Base-by-base conservation (phyloP, 2,888 invertebrate genomes). In the Cataglyphis rosenhaueri region DNA sequence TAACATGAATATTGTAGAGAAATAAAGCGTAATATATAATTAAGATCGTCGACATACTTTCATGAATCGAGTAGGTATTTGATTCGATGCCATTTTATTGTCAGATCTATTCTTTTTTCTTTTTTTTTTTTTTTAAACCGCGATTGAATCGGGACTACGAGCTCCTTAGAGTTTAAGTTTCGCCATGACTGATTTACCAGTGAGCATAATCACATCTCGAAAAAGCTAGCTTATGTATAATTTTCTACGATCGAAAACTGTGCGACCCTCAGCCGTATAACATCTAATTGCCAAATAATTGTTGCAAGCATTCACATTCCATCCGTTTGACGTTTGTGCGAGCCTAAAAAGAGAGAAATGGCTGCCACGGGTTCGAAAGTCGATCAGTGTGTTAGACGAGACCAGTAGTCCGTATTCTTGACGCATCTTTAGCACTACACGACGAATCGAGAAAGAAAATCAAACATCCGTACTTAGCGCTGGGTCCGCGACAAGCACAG, bases 301-400 rank as follows among this genome's bases (percentile, higher is more conserved):
- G 82, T 75, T 86, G 82, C 86, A 85, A 75, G 85, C 87, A 88
- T 70, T 76, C 83, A 89, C 88, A 90, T 90, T 90, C 89, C 89
- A 90, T 90, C 89, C 90, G 88, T 89, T 89, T 76, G 81, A 85
- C 68, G 83, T 85, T 89, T 81, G 81, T 84, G 73, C 84, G 78
- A 81, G 52, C 29, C 15, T 29, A 57, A 10, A 12, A 29, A 15
- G 38, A 48, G 12, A 48, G n/a, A 3, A 29, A n/a, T 44, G 44
- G 21, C 32, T 38, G 35, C 29, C 38, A 15, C 8, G 21, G 9
- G n/a, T 32, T 15, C 41, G 41, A 57, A 76, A 41, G n/a, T 79
- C 44, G 59, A 61, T 32, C 32, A 61, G 59, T n/a, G 32, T 25
- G 59, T 70, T 44, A n/a, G 61, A 71, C 8, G 71, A 61, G 61